Evolutionary conservation across 2,888 invertebrate genomes (phyloP), one percentile per base, ranked within the genome.

Genomic region (Spialia ferax): DNA sequence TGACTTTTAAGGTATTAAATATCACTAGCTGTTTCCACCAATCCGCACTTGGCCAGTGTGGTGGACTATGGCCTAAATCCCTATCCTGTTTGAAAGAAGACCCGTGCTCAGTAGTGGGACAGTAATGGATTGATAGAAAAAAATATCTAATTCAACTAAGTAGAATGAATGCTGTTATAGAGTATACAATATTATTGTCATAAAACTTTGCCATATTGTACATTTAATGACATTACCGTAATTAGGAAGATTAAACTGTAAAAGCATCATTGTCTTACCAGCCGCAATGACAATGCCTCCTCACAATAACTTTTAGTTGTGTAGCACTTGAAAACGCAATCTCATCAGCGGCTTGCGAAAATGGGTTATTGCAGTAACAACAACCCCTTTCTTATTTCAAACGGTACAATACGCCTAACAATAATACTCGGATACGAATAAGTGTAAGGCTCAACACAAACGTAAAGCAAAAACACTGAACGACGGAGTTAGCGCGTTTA

Each of bases 271-370:
- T 22, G 29, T n/a, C 45, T 52, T 38, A 23, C 62, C 26, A 18
- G 11, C 23, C 54, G 26, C 23, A 55, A 23, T 7, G 18, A 13
- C 38, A 42, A 23, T 26, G 42, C 20, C 18, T 45, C 26, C 52
- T 52, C 22, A 60, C 52, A 66, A 66, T 60, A 54, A 38, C 42
- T 52, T 50, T 26, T 26, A 65, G 60, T 50, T 56, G n/a, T 52
- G 13, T 54, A 66, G 59, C 60, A 66, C 60, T 66, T 66, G 8
- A 66, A 48, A 66, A 66, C 66, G 35, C 64, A 66, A 66, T 66
- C 52, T 66, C 66, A 66, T 66, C 66, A 60, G 60, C 59, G 15
- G 52, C 54, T 42, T 11, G 66, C 59, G 60, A 66, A 66, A 66
- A 66, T 66, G 59, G 66, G 66, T 66, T 66, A 57, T 38, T 66